A percentile compares a stretch with the other conserved stretches of the same genome.
Evolutionary conservation across 2,888 invertebrate genomes (phyloP).

Genomic region (Lasius platythorax): DNA sequence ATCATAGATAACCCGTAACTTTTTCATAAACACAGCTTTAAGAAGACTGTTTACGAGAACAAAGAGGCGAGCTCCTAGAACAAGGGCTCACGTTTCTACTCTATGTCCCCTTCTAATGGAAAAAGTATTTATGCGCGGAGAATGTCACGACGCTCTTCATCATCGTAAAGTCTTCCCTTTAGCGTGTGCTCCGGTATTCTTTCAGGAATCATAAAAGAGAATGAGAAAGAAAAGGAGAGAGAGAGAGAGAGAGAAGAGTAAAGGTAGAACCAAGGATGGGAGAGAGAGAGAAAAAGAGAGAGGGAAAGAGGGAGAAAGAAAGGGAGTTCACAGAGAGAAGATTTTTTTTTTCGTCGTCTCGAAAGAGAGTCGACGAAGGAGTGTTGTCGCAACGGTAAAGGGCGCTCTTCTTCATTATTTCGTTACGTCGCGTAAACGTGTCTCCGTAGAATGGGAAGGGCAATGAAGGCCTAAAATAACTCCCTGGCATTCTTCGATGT

Average conservation of each 20-base stretch:
- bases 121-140: constrained; percentile 57
- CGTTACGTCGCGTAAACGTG: constrained; percentile 78
- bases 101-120: constrained; percentile 51
- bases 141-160: constrained; percentile 53
- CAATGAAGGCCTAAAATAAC: constrained; percentile 80
- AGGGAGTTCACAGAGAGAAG: constrained; percentile 4
- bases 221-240: neutral
- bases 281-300: neutral
- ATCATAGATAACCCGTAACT: constrained; percentile 37
- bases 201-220: constrained; percentile 45
- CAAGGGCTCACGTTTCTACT: constrained; percentile 50
- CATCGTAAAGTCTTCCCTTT: constrained; percentile 56
- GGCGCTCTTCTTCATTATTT: constrained; percentile 78
- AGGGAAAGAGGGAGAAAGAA: neutral
- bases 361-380: constrained; percentile 28
- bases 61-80: constrained; percentile 46
- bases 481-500: constrained; percentile 76
- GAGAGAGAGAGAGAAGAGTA: neutral
- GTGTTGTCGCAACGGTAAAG: constrained; percentile 44
- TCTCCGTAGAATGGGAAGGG: constrained; percentile 55
- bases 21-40: constrained; percentile 48
- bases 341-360: constrained; percentile 27
- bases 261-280: neutral
- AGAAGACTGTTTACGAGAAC: constrained; percentile 42
- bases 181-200: constrained; percentile 39